These are phyloP conservation scores for Neopelma chrysocephalum DNA, from an alignment of 2,797 vertebrate species.

Conservation along the genomic window DNA sequence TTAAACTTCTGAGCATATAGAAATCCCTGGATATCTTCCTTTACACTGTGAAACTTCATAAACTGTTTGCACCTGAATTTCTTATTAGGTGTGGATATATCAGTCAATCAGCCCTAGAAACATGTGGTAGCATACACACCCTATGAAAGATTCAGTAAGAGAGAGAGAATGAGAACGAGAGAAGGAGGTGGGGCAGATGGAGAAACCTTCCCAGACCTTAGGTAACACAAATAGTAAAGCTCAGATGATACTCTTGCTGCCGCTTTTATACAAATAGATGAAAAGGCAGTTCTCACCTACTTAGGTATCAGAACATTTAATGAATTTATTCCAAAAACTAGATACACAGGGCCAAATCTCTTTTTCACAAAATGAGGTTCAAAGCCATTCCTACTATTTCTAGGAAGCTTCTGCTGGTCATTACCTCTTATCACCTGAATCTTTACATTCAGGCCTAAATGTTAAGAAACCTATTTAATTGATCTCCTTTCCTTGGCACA, in stretches of 20 bases:
- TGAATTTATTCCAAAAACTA: background rate
- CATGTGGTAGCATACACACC: background rate
- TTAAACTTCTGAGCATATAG: background rate
- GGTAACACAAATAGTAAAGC: background rate
- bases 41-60: background rate
- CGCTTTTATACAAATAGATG: background rate
- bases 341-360: background rate
- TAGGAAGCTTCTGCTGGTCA: background rate
- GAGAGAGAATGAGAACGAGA: background rate
- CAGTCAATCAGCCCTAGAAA: background rate
- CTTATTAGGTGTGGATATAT: background rate
- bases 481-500: background rate
- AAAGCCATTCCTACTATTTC: background rate
- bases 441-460: background rate
- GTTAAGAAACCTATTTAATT: background rate
- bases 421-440: background rate
- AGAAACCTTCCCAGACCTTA: background rate
- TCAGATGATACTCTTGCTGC: background rate
- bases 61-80: background rate
- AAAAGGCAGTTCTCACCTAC: background rate
- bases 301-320: background rate
- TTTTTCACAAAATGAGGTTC: background rate
- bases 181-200: rapidly evolving
- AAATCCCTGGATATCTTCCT: background rate
- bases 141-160: background rate